These are phyloP conservation scores for Coenobita brevimanus DNA, from an alignment of 1,140 invertebrate species.

Conservation along the genomic window DNA sequence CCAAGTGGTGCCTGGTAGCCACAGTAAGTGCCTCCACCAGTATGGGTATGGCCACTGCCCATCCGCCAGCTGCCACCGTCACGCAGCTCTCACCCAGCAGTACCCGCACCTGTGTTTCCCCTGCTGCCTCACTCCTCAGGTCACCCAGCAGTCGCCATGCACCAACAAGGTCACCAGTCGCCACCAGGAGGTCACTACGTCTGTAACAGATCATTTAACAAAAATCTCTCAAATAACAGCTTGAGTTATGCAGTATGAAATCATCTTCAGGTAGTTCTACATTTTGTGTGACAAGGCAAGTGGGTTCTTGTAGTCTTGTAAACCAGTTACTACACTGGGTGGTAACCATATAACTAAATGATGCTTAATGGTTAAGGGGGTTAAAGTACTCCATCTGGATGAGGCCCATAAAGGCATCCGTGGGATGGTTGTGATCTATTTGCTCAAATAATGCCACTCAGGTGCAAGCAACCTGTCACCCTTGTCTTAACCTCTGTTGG, in stretches of 20 bases:
- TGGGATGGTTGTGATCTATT: too few relatives aligned
- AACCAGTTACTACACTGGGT: too few relatives aligned
- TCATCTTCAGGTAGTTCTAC: too few relatives aligned
- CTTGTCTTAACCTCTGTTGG: too few relatives aligned
- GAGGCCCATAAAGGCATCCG: too few relatives aligned
- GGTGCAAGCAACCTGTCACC: too few relatives aligned
- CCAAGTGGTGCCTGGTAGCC: conserved; percentile 34
- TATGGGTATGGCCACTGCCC: conserved; percentile 47
- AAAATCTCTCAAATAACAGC: too few relatives aligned
- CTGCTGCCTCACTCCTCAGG: conserved; percentile 24
- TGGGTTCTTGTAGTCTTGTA: too few relatives aligned
- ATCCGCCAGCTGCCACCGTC: conserved; percentile 40
- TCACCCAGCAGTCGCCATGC: conserved; percentile 46
- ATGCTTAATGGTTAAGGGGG: background rate
- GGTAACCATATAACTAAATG: too few relatives aligned
- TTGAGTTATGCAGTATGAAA: too few relatives aligned
- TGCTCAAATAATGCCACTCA: too few relatives aligned
- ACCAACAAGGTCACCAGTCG: conserved; percentile 38
- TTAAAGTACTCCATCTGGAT: too few relatives aligned
- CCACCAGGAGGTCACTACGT: conserved; percentile 41
- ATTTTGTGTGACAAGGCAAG: background rate
- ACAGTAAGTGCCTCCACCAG: conserved; percentile 47
- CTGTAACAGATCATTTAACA: conserved; percentile 24
- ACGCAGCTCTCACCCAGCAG: conserved; percentile 51
- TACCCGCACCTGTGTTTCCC: conserved; percentile 43